Conservation (phyloP, 1,140 invertebrate species). For the Heliconius nattereri region DNA sequence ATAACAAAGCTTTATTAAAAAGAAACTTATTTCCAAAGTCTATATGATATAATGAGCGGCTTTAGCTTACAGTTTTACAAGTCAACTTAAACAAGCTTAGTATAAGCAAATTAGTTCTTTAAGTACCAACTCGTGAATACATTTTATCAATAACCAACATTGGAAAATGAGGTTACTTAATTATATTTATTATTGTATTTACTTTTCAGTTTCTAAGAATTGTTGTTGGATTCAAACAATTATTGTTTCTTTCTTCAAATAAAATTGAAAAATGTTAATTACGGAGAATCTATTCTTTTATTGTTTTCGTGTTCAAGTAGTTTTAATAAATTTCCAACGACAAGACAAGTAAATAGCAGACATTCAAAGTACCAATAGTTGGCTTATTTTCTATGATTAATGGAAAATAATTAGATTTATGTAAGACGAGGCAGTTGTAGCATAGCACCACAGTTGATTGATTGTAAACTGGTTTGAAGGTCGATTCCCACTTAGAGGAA, state of each 20-base stretch:
- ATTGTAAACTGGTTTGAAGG: too few relatives aligned
- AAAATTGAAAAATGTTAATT: background rate
- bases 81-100: background rate
- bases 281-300: background rate
- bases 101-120: background rate
- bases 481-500: too few relatives aligned
- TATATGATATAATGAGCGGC: background rate
- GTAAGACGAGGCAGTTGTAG: too few relatives aligned
- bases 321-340: background rate
- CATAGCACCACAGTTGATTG: too few relatives aligned
- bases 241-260: background rate
- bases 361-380: too few relatives aligned
- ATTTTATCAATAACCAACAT: background rate
- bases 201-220: background rate
- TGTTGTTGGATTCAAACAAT: background rate
- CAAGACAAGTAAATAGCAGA: background rate
- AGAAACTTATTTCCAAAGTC: background rate
- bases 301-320: background rate
- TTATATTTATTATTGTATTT: background rate
- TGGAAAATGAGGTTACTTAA: background rate
- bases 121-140: background rate
- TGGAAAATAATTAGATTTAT: too few relatives aligned
- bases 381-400: too few relatives aligned
- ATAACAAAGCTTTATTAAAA: background rate
- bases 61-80: background rate